A percentile compares a stretch with the other conserved stretches of the same genome.
Conservation (phyloP, 2,888 invertebrate species). For the Aelia acuminata region DNA sequence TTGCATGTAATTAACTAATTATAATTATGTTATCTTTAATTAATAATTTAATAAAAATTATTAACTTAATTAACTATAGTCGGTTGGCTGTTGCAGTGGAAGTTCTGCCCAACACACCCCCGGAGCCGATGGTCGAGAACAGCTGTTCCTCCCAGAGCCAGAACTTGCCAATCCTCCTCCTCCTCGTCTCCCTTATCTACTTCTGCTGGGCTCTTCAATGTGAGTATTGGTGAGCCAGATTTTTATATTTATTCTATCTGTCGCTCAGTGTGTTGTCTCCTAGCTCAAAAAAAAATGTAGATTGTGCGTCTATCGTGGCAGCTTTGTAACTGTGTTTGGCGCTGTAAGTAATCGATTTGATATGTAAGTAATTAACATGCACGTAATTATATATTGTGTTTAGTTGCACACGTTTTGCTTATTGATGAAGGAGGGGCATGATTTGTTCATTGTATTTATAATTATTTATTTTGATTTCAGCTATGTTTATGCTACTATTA, state of each 20-base stretch:
- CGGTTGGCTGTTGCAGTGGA: conserved; percentile 58
- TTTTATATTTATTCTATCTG: conserved; percentile 22
- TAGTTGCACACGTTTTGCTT: neutral
- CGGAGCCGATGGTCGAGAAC: conserved; percentile 60
- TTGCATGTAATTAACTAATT: too few relatives aligned
- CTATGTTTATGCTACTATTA: neutral
- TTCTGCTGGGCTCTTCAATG: conserved; percentile 25
- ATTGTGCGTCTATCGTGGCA: neutral
- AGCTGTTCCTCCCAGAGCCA: conserved; percentile 59
- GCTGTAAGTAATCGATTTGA: neutral
- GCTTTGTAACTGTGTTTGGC: neutral
- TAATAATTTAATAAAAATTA: too few relatives aligned
- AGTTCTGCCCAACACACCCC: conserved; percentile 58
- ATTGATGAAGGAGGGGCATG: neutral
- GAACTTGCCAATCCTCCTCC: conserved; percentile 43
- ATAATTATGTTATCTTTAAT: too few relatives aligned
- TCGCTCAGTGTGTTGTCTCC: neutral
- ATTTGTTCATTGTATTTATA: neutral
- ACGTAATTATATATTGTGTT: neutral
- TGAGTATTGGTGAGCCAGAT: conserved; percentile 48
- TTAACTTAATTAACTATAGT: neutral
- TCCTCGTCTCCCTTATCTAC: conserved; percentile 12
- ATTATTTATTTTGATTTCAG: neutral
- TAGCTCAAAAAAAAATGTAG: neutral
- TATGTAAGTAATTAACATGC: neutral